Percentiles rank a stretch among this genome's conserved stretches.
These are phyloP conservation scores for Gasteruption jaculator DNA, from an alignment of 2,888 invertebrate genomes.

Conservation along the genomic window DNA sequence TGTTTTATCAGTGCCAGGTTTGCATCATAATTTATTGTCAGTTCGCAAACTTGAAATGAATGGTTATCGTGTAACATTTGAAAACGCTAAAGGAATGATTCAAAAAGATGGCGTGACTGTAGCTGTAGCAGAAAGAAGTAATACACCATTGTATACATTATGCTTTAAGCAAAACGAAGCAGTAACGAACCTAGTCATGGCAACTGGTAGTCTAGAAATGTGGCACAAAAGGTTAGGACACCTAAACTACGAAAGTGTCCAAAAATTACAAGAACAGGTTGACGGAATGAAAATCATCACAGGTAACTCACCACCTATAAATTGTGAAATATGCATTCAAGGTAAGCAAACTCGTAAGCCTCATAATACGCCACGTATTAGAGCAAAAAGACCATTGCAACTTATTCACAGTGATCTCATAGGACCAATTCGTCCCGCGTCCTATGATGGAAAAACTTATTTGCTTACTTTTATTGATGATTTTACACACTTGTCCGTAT, in stretches of 20 bases:
- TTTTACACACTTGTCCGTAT: slow-evolving; percentile 11
- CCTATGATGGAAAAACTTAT: slow-evolving; percentile 10
- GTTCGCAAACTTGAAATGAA: slow-evolving; percentile 26
- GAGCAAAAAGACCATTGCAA: slow-evolving; percentile 8
- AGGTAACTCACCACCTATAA: slow-evolving; percentile 1
- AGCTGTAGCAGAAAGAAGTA: slow-evolving; percentile 19
- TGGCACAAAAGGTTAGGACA: slow-evolving; percentile 27
- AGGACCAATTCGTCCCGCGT: slow-evolving; percentile 16
- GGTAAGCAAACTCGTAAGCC: slow-evolving; percentile 30
- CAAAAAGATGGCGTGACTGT: slow-evolving; percentile 17
- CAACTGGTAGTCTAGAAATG: slow-evolving; percentile 9
- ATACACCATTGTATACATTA: slow-evolving; percentile 21
- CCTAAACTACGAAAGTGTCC: slow-evolving; percentile 16
- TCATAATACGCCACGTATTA: no score
- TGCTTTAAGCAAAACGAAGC: slow-evolving; percentile 12
- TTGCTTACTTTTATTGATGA: slow-evolving; percentile 20
- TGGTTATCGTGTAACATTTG: slow-evolving; percentile 26
- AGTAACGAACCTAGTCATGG: slow-evolving; percentile 4
- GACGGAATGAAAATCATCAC: slow-evolving; percentile 18
- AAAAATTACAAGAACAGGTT: slow-evolving; percentile 10
- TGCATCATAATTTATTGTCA: slow-evolving; percentile 25
- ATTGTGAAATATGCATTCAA: slow-evolving; percentile 22
- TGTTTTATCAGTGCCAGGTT: slow-evolving; percentile 20
- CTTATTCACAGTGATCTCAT: slow-evolving; percentile 17
- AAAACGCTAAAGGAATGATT: slow-evolving; percentile 25